Evolutionary conservation across 2,888 invertebrate genomes (phyloP), one percentile per base, ranked within the genome.

Genomic region (Aplocera efformata): DNA sequence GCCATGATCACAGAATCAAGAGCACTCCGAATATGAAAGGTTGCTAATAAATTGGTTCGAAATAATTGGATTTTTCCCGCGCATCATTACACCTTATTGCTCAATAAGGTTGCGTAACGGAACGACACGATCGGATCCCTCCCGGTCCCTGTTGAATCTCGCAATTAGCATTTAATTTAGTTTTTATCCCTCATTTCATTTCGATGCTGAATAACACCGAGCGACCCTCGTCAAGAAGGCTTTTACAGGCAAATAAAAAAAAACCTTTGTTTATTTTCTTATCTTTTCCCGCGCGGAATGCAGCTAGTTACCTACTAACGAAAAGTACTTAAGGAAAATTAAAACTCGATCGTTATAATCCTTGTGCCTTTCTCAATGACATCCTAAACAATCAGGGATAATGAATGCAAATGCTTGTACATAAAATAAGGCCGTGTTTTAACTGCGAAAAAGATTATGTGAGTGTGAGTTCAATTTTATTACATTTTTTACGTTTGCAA

Each of bases 121-220:
- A 65, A 60, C 61, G 63, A 56, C 55, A 55, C 64, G 59, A 63
- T 65, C 62, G 62, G 60, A 62, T 69, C 67, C 63, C 56, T 58
- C 60, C 56, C 58, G 60, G 62, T 63, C 60, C 58, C 54, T 54
- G 63, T 64, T 63, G 72, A 74, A 75, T 73, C 77, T 75, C 72
- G 73, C 78, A 79, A 79, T 80, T 80, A 80, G 77, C 79, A 79
- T 80, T 79, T 79, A 78, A 79, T 80, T 79, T 76, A 78, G 76
- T 79, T 78, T 75, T 80, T 79, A 79, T 79, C 75, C 77, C 72
- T 73, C 74, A 75, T 78, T 79, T 74, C 74, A 73, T 78, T 78
- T 75, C 72, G 67, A 74, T 74, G 74, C 71, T 68, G 74, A 76
- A 72, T 73, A 77, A 72, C 68, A 70, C 56, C 64, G 65, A 71